Evolutionary conservation across 1,140 invertebrate genomes (phyloP).

Genomic region (Penaeus indicus): DNA sequence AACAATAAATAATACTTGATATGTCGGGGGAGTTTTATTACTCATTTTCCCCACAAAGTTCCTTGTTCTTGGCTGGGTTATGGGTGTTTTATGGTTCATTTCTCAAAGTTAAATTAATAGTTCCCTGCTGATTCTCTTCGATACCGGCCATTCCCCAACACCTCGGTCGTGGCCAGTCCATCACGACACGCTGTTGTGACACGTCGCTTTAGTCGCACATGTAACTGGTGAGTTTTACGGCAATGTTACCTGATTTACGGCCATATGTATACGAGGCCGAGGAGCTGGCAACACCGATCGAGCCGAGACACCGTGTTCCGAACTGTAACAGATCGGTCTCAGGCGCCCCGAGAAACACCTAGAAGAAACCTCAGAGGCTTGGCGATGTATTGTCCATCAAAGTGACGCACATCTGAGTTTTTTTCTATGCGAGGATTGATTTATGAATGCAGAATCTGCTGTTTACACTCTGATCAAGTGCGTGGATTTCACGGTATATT

Average conservation of each 20-base stretch:
- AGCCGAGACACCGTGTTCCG: too few species aligned
- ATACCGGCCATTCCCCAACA: constrained; percentile 36
- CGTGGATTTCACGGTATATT: too few species aligned
- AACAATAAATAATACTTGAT: constrained; percentile 15
- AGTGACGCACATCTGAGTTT: too few species aligned
- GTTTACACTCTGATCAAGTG: too few species aligned
- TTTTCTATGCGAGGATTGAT: too few species aligned
- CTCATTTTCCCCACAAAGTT: constrained; percentile 19
- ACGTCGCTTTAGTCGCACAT: constrained; percentile 29
- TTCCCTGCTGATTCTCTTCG: constrained; percentile 28
- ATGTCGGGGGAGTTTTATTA: constrained; percentile 28
- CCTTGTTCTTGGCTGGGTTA: constrained; percentile 40
- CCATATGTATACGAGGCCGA: neutral
- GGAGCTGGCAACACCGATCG: too few species aligned
- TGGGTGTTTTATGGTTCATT: constrained; percentile 33
- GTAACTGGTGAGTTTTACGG: constrained; percentile 35
- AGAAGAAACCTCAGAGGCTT: too few species aligned
- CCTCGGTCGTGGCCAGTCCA: constrained; percentile 24
- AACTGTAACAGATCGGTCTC: too few species aligned
- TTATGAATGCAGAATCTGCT: too few species aligned
- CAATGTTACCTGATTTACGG: constrained; percentile 21
- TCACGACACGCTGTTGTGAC: constrained; percentile 37
- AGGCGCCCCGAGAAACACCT: too few species aligned
- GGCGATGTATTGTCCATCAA: too few species aligned
- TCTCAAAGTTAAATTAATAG: constrained; percentile 42